A percentile compares a stretch with the other conserved stretches of the same genome.
These are phyloP conservation scores for Eristalis arbustorum DNA, from an alignment of 2,888 invertebrate species.

Conservation along the genomic window DNA sequence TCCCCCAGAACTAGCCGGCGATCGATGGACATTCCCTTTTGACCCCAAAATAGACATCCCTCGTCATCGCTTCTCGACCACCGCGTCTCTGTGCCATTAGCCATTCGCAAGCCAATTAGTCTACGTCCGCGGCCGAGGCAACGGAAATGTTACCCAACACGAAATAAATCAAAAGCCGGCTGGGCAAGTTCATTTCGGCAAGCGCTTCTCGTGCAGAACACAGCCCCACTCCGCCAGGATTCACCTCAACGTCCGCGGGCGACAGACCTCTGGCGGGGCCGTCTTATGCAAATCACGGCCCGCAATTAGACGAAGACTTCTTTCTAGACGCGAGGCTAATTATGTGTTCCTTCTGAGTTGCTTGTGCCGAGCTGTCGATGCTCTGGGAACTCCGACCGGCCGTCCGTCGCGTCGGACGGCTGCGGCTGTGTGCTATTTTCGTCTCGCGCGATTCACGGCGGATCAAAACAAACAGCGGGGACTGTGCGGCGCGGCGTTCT, in stretches of 20 bases:
- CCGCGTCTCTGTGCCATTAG: not conserved
- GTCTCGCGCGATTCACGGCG: not conserved
- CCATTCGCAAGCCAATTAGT: not conserved
- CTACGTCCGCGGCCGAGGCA: not conserved
- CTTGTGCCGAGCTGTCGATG: not conserved
- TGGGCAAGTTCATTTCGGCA: not conserved
- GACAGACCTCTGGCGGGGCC: not conserved
- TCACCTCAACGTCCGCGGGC: not conserved
- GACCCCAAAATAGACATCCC: not conserved
- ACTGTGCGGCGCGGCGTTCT: not conserved
- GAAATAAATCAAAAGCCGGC: conserved; percentile 22
- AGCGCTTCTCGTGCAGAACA: not conserved
- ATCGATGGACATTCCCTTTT: not conserved
- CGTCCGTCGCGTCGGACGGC: not conserved
- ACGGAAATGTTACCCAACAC: conserved; percentile 11
- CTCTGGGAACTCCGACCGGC: not conserved
- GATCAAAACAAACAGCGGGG: not conserved
- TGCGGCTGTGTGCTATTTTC: not conserved
- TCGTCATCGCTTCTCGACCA: not conserved
- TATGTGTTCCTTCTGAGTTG: not conserved
- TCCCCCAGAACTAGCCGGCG: not conserved
- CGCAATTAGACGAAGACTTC: not conserved
- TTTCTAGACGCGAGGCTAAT: not conserved
- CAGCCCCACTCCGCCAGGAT: not conserved
- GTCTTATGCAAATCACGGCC: not conserved